These are phyloP conservation scores for Trichoplusia ni DNA, from an alignment of 1,140 invertebrate genomes.

Conservation along the genomic window DNA sequence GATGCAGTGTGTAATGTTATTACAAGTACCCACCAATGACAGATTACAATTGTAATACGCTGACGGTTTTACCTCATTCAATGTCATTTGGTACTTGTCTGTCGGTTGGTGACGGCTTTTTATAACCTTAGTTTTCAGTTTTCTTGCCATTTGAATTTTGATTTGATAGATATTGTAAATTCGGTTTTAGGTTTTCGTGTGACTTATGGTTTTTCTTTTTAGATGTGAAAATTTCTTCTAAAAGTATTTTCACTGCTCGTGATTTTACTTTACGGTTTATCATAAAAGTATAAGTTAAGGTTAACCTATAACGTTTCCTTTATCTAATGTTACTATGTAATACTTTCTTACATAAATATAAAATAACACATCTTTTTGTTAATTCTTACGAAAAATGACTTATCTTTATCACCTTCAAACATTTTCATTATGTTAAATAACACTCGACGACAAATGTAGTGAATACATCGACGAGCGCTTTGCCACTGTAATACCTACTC, in stretches of 20 bases:
- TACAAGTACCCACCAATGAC: conserved; percentile 20
- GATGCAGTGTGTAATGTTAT: conserved; percentile 24
- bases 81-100: conserved; percentile 27
- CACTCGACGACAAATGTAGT: not conserved
- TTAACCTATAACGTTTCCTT: no score
- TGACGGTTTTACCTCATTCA: conserved; percentile 27
- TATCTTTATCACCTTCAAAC: conserved; percentile 29
- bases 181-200: no score
- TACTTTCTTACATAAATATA: not conserved
- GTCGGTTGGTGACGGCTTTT: not conserved
- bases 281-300: no score
- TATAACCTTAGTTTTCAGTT: conserved; percentile 14
- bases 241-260: no score
- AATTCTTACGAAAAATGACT: conserved; percentile 23
- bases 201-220: no score
- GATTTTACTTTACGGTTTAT: no score
- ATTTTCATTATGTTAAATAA: conserved; percentile 28
- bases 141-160: not conserved
- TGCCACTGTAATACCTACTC: conserved; percentile 15
- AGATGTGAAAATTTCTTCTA: no score
- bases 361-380: conserved; percentile 12
- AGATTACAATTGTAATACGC: conserved; percentile 24
- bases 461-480: conserved; percentile 17
- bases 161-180: no score
- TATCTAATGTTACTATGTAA: no score